Evolutionary conservation across 30 jellyfish, hydroid and myxozoan genomes (phyloP), one percentile per base, ranked within the genome.

Genomic region (Cassiopea xamachana): DNA sequence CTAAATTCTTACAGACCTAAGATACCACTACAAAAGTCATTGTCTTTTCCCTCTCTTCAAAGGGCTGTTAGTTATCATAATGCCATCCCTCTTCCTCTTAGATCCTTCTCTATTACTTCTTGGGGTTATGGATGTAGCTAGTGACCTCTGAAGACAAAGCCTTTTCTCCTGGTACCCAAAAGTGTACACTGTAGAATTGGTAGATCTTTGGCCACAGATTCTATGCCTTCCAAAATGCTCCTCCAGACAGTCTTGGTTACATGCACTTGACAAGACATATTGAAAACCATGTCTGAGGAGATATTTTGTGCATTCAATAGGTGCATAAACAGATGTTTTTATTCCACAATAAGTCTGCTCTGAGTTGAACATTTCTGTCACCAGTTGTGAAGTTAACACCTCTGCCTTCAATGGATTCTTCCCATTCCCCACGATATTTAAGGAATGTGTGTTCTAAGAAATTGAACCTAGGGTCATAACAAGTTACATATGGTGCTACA

Each of bases 321-420:
- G 51, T 43, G 82, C 67, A 59, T 81, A 19, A 43, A 59, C 90
- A 51, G 90, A 64, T 1, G n/a, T 58, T 49, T 46, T 62, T 43
- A 60, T 78, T 7, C 87, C 90, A 14, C 2, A 77, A 47, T 81
- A 81, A n/a, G 90, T 81, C 70, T 81, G 90, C 44, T 19, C 81
- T 60, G 90, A 69, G 44, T 58, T 51, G 79, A 81, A 81, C 90
- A 81, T 81, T 67, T 81, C 39, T 27, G 39, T 27, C 39, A 27
- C 39, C 39, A 27, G 39, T 27, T 27, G 39, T 27, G 39, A 27
- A 81, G 39, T 81, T 49, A n/a, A 48, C 85, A 7, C 50, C 44
- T 69, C 90, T 43, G 18, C 64, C 64, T 60, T 81, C 81, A 43
- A 67, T 58, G 44, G 81, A 51, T 7, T 27, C 46, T 81, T 81